phyloP scores from a whole-genome alignment of 2,797 vertebrate genomes.

The Enteromius anoplus region DNA sequence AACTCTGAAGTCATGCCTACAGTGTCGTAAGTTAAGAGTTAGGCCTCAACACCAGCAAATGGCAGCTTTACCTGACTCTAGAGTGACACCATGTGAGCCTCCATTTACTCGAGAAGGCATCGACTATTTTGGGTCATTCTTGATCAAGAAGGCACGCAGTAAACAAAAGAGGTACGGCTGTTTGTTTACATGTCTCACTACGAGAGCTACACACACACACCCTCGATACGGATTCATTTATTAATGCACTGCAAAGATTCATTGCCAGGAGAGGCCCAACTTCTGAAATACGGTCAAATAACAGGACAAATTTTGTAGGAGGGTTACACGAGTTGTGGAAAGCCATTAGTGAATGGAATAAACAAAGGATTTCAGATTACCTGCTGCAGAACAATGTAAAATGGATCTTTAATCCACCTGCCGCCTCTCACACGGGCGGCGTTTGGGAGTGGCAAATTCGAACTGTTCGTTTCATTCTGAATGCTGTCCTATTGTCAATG shows the following conservation, averaged over 20 bases:
- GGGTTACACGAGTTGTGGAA: no score
- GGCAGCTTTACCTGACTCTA: constrained; percentile 16
- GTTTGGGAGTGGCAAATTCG: constrained; percentile 18
- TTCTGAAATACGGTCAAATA: constrained; percentile 8
- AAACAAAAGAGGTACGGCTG: constrained; percentile 1
- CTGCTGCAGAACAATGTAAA: constrained; percentile 28
- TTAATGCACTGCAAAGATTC: constrained; percentile 1
- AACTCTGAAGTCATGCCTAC: neutral
- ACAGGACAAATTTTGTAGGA: neutral
- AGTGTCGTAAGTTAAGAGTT: constrained; percentile 10
- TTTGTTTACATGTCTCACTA: constrained; percentile 17
- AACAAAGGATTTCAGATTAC: constrained; percentile 22
- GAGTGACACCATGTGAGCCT: constrained; percentile 19
- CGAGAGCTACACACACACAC: constrained; percentile 16
- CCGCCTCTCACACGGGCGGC: constrained; percentile 19
- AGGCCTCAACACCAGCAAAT: neutral
- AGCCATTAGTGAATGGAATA: constrained; percentile 23
- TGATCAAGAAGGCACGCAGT: constrained; percentile 10
- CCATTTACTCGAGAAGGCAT: neutral
- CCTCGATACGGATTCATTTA: constrained; percentile 13
- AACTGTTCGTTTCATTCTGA: constrained; percentile 6
- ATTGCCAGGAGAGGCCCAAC: constrained; percentile 22
- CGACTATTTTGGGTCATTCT: constrained; percentile 3
- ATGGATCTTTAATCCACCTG: constrained; percentile 38
- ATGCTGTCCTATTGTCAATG: constrained; percentile 2